These are phyloP conservation scores for Phoebastria nigripes DNA, from an alignment of 2,797 vertebrate genomes.

Conservation along the genomic window DNA sequence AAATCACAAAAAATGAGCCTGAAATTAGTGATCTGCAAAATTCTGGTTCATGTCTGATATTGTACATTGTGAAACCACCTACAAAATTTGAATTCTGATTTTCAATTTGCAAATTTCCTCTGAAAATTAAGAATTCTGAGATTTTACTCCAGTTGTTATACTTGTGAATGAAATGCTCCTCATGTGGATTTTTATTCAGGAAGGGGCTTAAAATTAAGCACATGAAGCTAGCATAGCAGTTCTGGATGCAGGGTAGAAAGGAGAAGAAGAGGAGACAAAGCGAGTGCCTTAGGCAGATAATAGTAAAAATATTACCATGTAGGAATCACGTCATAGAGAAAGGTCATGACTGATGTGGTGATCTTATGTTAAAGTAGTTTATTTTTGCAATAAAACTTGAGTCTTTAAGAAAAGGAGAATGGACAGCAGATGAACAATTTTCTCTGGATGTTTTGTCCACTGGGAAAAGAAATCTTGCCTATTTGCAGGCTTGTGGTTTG, in stretches of 20 bases:
- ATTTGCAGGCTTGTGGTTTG: background rate
- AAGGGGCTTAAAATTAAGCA: background rate
- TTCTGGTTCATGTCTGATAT: background rate
- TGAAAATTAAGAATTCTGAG: background rate
- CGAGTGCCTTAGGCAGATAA: background rate
- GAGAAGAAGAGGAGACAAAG: background rate
- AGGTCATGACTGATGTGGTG: background rate
- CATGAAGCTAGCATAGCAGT: background rate
- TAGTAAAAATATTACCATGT: background rate
- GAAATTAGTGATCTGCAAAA: background rate
- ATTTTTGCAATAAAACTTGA: background rate
- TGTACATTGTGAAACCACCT: rapidly evolving
- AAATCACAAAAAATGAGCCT: background rate
- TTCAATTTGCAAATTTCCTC: background rate
- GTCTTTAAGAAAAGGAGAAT: background rate
- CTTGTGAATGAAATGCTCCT: background rate
- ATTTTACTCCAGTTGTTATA: background rate
- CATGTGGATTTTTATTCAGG: background rate
- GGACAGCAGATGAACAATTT: background rate
- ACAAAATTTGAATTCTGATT: background rate
- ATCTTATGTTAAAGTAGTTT: background rate
- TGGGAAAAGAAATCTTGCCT: background rate
- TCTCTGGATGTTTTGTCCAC: background rate
- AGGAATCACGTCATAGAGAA: background rate
- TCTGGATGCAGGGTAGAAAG: background rate